A percentile compares a stretch with the other conserved stretches of the same genome.
Evolutionary conservation across 2,113 vertebrate genomes (phyloP).

Genomic region (Cryptotis parvus): DNA sequence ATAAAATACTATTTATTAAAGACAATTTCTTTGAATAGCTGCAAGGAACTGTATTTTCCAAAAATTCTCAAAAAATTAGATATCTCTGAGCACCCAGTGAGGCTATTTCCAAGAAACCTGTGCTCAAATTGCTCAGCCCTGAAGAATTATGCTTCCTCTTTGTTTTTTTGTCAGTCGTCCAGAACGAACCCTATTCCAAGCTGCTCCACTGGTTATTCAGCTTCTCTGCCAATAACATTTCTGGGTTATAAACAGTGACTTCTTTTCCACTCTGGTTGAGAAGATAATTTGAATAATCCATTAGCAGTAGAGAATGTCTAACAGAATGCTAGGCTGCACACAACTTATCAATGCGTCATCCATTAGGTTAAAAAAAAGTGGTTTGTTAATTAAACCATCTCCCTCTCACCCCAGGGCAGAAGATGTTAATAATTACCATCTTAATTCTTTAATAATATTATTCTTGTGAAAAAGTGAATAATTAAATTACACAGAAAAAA

Average conservation of each 20-base stretch:
- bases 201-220: conserved; percentile 47
- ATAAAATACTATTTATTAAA: conserved; percentile 39
- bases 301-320: background rate
- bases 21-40: background rate
- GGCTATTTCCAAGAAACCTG: conserved; percentile 19
- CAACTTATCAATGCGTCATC: conserved; percentile 18
- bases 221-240: conserved; percentile 58
- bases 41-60: background rate
- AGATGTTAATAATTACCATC: conserved; percentile 68
- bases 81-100: conserved; percentile 23
- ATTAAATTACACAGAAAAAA: conserved; percentile 68
- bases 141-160: background rate
- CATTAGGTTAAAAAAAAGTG: conserved; percentile 9
- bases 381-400: conserved; percentile 65
- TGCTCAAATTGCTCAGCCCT: background rate
- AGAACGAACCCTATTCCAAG: conserved; percentile 54
- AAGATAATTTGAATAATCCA: conserved; percentile 61
- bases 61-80: conserved; percentile 21
- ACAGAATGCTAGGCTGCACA: background rate
- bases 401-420: conserved; percentile 56
- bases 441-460: conserved; percentile 68
- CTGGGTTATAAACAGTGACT: conserved; percentile 55
- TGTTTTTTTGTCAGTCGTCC: conserved; percentile 40
- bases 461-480: conserved; percentile 55
- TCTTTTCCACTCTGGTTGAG: conserved; percentile 43